These are phyloP conservation scores for Altica lythri DNA, from an alignment of 2,888 invertebrate species.

Conservation along the genomic window DNA sequence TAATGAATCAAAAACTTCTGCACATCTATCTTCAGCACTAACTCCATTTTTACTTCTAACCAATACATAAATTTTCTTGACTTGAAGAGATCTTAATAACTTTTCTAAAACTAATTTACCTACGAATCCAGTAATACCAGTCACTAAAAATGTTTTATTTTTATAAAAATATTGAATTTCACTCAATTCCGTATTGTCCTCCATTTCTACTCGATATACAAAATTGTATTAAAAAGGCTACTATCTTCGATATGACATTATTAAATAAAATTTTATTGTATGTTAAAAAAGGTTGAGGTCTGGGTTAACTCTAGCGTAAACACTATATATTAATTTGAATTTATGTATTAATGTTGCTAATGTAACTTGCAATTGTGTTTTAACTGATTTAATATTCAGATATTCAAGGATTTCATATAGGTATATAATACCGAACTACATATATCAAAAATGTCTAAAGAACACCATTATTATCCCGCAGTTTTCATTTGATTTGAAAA, in stretches of 20 bases:
- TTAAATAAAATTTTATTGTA: constrained; percentile 6
- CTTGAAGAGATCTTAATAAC: constrained; percentile 44
- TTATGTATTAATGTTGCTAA: too few species aligned
- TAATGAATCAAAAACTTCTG: constrained; percentile 36
- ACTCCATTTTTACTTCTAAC: constrained; percentile 47
- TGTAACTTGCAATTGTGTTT: too few species aligned
- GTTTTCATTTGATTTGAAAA: too few species aligned
- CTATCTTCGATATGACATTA: background rate
- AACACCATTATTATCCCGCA: too few species aligned
- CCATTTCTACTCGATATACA: too few species aligned
- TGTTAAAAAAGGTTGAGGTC: constrained; percentile 17
- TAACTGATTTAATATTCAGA: too few species aligned
- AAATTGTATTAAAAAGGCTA: too few species aligned
- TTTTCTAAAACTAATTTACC: constrained; percentile 46
- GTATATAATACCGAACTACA: too few species aligned
- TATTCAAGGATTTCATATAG: too few species aligned
- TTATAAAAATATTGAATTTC: constrained; percentile 40
- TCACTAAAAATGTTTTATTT: constrained; percentile 38
- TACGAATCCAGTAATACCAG: constrained; percentile 41
- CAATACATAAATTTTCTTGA: constrained; percentile 47
- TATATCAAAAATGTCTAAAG: too few species aligned
- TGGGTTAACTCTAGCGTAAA: constrained; percentile 15
- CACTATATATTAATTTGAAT: too few species aligned
- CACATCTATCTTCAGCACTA: constrained; percentile 31
- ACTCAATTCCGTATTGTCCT: constrained; percentile 22